Conservation (phyloP, 2,113 vertebrate genomes). For the Platysternon megacephalum region DNA sequence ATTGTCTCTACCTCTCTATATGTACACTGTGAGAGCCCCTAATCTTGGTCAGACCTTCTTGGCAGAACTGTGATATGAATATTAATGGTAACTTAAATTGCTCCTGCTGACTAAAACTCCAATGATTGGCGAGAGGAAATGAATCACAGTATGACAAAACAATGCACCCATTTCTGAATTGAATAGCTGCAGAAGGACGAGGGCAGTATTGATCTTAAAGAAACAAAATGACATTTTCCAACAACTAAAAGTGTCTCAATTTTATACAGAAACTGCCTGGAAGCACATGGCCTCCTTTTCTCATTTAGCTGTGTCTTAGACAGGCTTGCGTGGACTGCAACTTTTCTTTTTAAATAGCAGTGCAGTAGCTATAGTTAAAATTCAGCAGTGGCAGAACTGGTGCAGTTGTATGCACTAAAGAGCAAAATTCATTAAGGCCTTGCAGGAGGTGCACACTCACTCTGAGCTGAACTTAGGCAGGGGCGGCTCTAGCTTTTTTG, state of each 20-base stretch:
- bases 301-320: neutral
- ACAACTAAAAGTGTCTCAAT: neutral
- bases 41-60: neutral
- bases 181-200: conserved; percentile 1
- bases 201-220: neutral
- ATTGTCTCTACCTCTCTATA: neutral
- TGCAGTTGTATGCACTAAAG: neutral
- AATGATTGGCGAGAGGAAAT: neutral
- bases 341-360: neutral
- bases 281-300: neutral
- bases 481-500: no score
- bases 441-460: neutral
- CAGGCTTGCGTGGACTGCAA: neutral
- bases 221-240: conserved; percentile 30
- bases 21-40: neutral
- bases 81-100: neutral
- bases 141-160: conserved; percentile 11
- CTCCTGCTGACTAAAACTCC: neutral
- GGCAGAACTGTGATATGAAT: neutral
- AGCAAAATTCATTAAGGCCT: neutral
- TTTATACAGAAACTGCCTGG: neutral
- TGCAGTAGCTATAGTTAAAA: neutral
- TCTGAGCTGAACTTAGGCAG: neutral
- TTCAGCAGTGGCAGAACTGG: neutral
- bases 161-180: neutral